These are phyloP conservation scores for Onychomys leucogaster DNA, from an alignment of 2,797 vertebrate genomes.

Conservation along the genomic window DNA sequence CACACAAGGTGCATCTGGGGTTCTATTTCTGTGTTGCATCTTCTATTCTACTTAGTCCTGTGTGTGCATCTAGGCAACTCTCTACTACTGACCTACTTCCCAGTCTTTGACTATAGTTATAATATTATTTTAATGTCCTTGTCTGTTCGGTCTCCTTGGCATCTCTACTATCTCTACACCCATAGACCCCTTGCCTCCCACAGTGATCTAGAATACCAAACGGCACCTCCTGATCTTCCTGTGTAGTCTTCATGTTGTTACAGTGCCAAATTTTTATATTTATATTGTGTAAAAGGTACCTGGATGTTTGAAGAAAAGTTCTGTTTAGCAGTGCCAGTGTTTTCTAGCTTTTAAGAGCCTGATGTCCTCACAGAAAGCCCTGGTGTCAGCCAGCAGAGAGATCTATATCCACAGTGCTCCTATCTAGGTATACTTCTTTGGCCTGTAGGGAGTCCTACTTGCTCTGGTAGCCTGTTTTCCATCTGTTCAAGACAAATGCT, in stretches of 20 bases:
- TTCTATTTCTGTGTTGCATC: not conserved
- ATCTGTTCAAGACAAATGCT: not conserved
- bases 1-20: not conserved
- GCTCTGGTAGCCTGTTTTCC: not conserved
- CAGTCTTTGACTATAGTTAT: no score
- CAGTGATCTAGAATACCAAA: not conserved
- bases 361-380: not conserved
- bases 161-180: not conserved
- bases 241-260: not conserved
- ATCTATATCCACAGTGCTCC: not conserved
- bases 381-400: not conserved
- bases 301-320: not conserved
- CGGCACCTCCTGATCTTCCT: not conserved
- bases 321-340: not conserved
- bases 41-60: not conserved
- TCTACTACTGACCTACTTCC: no score
- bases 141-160: not conserved
- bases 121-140: no score
- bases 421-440: not conserved
- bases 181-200: not conserved
- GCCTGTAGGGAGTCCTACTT: not conserved
- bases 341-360: not conserved
- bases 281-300: not conserved
- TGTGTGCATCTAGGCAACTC: not conserved
- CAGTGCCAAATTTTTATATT: not conserved